These are phyloP conservation scores for Garrulus glandarius DNA, from an alignment of 2,797 vertebrate genomes.

Conservation along the genomic window DNA sequence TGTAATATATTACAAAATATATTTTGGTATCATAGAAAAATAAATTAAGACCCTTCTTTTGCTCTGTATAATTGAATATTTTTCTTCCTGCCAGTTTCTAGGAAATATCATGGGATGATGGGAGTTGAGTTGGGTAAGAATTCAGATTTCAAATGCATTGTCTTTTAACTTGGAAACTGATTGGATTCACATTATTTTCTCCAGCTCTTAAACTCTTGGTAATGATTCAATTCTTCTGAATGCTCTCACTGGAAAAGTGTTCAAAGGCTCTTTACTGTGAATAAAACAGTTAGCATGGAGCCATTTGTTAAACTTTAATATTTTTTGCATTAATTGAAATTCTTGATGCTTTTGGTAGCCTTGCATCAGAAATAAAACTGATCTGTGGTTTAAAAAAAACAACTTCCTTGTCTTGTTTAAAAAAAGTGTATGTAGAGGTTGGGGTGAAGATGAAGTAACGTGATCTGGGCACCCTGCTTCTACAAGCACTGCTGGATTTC, in stretches of 20 bases:
- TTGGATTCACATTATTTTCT: neutral
- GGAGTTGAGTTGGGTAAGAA: neutral
- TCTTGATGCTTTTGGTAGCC: neutral
- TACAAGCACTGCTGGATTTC: neutral
- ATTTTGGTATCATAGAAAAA: neutral
- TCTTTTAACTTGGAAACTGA: neutral
- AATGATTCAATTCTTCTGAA: neutral
- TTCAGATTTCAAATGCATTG: neutral
- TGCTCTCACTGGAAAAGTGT: neutral
- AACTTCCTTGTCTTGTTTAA: neutral
- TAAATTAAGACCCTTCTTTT: neutral
- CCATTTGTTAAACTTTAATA: neutral
- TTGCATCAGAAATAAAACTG: neutral
- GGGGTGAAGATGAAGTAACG: neutral
- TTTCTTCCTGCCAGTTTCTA: neutral
- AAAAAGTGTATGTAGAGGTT: neutral
- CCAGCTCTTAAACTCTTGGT: neutral
- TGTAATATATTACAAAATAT: neutral
- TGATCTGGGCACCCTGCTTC: neutral
- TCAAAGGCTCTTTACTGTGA: neutral
- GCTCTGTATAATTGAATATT: neutral
- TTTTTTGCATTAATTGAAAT: neutral
- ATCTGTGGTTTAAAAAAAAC: fast-evolving
- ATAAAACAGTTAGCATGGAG: neutral
- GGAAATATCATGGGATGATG: neutral